A percentile compares a stretch with the other conserved stretches of the same genome.
phyloP scores from a whole-genome alignment of 2,888 invertebrate species.

The Rhingia campestris region DNA sequence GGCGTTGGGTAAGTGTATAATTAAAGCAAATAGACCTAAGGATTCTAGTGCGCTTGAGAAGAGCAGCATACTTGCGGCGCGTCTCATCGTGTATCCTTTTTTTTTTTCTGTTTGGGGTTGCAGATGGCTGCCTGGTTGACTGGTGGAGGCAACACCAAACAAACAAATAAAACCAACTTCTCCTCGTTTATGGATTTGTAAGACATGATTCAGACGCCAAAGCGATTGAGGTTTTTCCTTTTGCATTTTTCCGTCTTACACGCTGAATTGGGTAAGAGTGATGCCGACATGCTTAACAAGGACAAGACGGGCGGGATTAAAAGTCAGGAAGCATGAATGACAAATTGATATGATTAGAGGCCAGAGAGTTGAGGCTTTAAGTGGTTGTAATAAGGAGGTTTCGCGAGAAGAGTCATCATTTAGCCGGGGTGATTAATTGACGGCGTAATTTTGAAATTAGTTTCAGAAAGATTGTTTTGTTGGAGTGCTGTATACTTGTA shows the following conservation, averaged over 20 bases:
- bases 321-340: conserved; percentile 72
- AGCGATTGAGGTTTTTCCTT: conserved; percentile 47
- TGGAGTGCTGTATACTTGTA: too few relatives aligned
- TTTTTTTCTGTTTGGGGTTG: conserved; percentile 23
- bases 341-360: conserved; percentile 69
- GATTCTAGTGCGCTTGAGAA: conserved; percentile 40
- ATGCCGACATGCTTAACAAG: conserved; percentile 7
- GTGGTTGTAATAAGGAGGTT: conserved; percentile 67
- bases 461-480: conserved; percentile 47
- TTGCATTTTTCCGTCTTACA: neutral
- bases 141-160: conserved; percentile 1
- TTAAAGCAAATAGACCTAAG: conserved; percentile 71
- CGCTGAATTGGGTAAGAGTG: neutral
- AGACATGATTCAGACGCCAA: conserved; percentile 68
- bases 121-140: neutral
- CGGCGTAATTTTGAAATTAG: conserved; percentile 47
- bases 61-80: conserved; percentile 47
- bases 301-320: conserved; percentile 59
- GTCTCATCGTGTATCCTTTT: conserved; percentile 56
- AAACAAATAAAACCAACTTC: neutral
- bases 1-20: conserved; percentile 70
- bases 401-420: conserved; percentile 57
- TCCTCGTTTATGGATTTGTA: conserved; percentile 71
- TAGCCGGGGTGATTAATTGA: conserved; percentile 67
- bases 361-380: conserved; percentile 47